Evolutionary conservation across 2,797 vertebrate species (phyloP), one percentile per base, ranked within the genome.

Genomic region (Liparis tanakae): DNA sequence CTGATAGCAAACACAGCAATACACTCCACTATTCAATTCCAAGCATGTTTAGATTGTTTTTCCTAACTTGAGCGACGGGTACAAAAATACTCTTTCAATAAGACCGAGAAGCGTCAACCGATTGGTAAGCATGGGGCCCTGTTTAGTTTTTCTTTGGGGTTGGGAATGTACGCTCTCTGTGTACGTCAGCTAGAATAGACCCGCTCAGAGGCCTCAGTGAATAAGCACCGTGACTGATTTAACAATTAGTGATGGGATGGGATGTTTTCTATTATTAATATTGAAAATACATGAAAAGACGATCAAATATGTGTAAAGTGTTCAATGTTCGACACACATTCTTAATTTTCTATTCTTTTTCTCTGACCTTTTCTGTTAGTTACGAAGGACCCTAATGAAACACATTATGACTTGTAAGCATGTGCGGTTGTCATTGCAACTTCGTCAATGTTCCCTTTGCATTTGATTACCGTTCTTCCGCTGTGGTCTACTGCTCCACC

Each of bases 391-490:
- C 68, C 72, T 74, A 58, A 81, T 74, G 81, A 33, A 83, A 87
- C 80, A 76, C 78, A 74, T 82, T 76, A 70, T 80, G 86, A 89
- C 73, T 84, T 87, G 81, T 81, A 82, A 82, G 85, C 89, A 77
- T 84, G 87, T 78, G 81, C 87, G 83, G 87, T 87, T 80, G 83
- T 88, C 89, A 87, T 92, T 92, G 91, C 90, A 90, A 75, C 88
- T 82, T 88, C 81, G 20, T 72, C 44, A 88, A 87, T 82, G 85
- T 86, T 84, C 89, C 85, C 80, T 77, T 85, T 89, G 88, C 83
- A 44, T 82, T 82, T 57, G 70, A 70, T 74, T 83, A 80, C 66
- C 70, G 64, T 76, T 55, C 71, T 60, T 67, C 64, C 67, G 51
- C 68, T 55, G 77, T 61, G 68, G 39, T 77, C 72, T 66, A 72